Percentiles rank a stretch among this genome's conserved stretches.
phyloP scores from a whole-genome alignment of 1,140 invertebrate species.

The Bombyx mandarina region DNA sequence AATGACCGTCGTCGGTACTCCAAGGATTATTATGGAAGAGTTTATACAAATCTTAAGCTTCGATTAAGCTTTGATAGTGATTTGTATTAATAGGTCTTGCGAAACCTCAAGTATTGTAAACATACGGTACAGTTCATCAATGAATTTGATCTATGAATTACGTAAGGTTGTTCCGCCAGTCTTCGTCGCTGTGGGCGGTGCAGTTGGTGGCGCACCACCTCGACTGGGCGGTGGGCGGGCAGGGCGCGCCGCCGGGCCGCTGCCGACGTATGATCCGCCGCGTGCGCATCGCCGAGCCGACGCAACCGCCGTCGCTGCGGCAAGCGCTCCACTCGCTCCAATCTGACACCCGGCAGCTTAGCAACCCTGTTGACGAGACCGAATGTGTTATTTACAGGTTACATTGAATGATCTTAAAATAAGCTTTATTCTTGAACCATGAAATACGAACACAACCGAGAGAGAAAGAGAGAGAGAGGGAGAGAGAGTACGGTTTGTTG shows the following conservation, averaged over 20 bases:
- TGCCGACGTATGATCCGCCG: conserved; percentile 82
- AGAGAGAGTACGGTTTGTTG: too few species aligned
- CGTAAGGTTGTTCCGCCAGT: conserved; percentile 61
- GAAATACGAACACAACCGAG: too few species aligned
- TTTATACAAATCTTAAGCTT: too few species aligned
- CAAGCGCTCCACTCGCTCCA: conserved; percentile 91
- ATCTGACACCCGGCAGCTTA: conserved; percentile 87
- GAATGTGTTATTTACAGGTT: too few species aligned
- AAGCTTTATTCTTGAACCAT: too few species aligned
- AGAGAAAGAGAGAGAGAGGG: too few species aligned
- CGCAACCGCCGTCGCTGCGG: conserved; percentile 85
- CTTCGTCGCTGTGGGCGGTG: conserved; percentile 32
- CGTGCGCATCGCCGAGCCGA: conserved; percentile 86
- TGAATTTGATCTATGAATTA: conserved; percentile 20
- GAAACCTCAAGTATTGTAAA: too few species aligned
- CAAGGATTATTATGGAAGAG: too few species aligned
- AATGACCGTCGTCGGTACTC: too few species aligned
- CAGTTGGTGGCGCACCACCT: conserved; percentile 86
- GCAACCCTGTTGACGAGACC: conserved; percentile 28
- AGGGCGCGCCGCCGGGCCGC: conserved; percentile 81
- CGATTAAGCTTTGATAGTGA: too few species aligned
- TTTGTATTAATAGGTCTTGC: too few species aligned
- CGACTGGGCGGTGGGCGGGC: conserved; percentile 85
- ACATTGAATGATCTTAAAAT: too few species aligned
- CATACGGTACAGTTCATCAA: neutral